These are phyloP conservation scores for Venturia canescens DNA, from an alignment of 1,140 invertebrate genomes.

Conservation along the genomic window DNA sequence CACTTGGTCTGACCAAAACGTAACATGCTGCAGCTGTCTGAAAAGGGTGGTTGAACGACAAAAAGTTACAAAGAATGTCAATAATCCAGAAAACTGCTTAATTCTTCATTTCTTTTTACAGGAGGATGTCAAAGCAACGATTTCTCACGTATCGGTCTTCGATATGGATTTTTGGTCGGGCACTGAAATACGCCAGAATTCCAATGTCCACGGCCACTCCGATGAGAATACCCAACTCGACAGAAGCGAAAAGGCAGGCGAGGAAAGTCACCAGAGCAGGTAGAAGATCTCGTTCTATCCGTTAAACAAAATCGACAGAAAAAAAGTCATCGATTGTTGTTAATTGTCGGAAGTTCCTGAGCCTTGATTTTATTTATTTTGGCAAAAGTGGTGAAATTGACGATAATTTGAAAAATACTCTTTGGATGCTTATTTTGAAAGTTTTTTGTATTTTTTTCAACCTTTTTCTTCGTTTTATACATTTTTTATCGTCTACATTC, in stretches of 20 bases:
- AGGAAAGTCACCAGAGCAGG: slow-evolving; percentile 86
- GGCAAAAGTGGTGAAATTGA: too few species aligned
- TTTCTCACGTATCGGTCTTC: slow-evolving; percentile 78
- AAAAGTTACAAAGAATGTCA: slow-evolving; percentile 10
- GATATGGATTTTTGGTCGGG: slow-evolving; percentile 83
- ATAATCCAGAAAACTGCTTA: background rate
- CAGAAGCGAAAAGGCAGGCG: slow-evolving; percentile 84
- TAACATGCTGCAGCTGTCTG: slow-evolving; percentile 64
- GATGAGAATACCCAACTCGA: slow-evolving; percentile 90
- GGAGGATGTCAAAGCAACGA: background rate
- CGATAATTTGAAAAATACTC: too few species aligned
- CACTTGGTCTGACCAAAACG: slow-evolving; percentile 74
- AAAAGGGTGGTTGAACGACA: slow-evolving; percentile 8
- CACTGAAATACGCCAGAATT: slow-evolving; percentile 87
- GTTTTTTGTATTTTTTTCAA: too few species aligned
- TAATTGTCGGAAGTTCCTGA: too few species aligned
- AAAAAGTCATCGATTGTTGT: background rate
- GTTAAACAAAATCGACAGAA: slow-evolving; percentile 51
- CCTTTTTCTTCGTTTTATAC: too few species aligned
- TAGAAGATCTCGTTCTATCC: slow-evolving; percentile 85
- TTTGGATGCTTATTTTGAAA: too few species aligned
- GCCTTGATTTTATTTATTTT: too few species aligned
- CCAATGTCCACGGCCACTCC: slow-evolving; percentile 88
- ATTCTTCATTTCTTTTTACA: slow-evolving; percentile 36
- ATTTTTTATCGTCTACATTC: too few species aligned